Conservation (phyloP, 2,888 invertebrate species). For the Philhelius pedissequus region DNA sequence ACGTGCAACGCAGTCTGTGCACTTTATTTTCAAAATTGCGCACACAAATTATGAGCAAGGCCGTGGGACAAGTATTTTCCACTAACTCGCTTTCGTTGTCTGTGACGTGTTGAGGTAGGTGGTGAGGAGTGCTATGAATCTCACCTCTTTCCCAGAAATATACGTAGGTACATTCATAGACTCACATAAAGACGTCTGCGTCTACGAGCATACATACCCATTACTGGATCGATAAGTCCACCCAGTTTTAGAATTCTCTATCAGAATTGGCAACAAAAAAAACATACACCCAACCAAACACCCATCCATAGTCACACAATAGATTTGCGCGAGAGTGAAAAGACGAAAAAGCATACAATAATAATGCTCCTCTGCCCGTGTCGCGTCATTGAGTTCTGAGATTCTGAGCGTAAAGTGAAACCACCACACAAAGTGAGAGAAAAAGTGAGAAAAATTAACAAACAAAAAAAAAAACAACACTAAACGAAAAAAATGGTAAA, state of each 20-base stretch:
- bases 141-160: constrained; percentile 37
- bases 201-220: constrained; percentile 27
- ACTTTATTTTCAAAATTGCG: background rate
- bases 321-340: constrained; percentile 36
- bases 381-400: constrained; percentile 7
- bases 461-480: constrained; percentile 2
- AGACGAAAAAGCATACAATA: background rate
- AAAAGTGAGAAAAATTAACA: constrained; percentile 33
- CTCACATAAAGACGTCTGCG: constrained; percentile 41
- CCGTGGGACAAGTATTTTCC: background rate
- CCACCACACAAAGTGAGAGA: constrained; percentile 24
- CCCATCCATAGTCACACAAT: constrained; percentile 9
- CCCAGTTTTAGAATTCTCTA: constrained; percentile 34
- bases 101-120: background rate
- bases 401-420: background rate
- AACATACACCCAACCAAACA: background rate
- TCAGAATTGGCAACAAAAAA: background rate
- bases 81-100: constrained; percentile 4
- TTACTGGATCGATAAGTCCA: constrained; percentile 56
- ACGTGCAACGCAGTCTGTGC: background rate
- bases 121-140: background rate
- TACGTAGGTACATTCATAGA: background rate
- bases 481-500: constrained; percentile 29
- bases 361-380: background rate
- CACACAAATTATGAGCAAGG: background rate